Percentiles rank a stretch among this genome's conserved stretches.
Evolutionary conservation across 2,888 invertebrate species (phyloP).

Genomic region (Portevinia maculata): DNA sequence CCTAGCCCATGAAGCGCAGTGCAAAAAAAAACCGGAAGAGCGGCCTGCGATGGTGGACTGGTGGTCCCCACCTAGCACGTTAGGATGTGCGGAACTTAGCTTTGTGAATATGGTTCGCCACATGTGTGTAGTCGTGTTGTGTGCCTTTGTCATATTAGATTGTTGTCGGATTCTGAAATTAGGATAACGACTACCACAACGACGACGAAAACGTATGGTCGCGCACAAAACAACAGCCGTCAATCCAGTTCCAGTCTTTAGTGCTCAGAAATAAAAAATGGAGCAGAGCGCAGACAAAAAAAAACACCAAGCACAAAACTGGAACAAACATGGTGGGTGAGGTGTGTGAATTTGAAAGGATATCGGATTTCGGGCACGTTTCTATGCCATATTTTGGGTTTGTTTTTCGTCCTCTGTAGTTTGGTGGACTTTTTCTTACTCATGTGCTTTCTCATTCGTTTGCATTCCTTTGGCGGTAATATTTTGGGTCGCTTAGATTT

Average conservation of each 20-base stretch:
- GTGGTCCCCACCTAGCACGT: background rate
- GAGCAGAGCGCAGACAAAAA: conserved; percentile 16
- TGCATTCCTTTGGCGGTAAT: conserved; percentile 56
- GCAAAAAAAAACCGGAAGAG: background rate
- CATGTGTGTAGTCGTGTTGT: background rate
- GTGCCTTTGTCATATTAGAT: conserved; percentile 63
- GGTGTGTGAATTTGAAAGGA: conserved; percentile 67
- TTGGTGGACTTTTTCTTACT: conserved; percentile 19
- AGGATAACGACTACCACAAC: conserved; percentile 67
- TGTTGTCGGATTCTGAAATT: conserved; percentile 61
- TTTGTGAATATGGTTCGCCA: background rate
- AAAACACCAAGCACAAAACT: conserved; percentile 39
- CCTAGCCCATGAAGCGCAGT: background rate
- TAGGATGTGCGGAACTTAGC: conserved; percentile 4
- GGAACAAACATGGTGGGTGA: conserved; percentile 56
- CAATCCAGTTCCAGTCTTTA: conserved; percentile 22
- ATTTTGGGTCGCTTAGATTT: conserved; percentile 10
- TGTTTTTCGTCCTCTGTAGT: conserved; percentile 54
- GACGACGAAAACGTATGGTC: conserved; percentile 37
- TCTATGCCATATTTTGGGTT: conserved; percentile 54
- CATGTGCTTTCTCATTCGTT: conserved; percentile 25
- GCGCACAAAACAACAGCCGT: conserved; percentile 45
- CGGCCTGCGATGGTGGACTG: background rate
- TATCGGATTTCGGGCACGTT: conserved; percentile 72
- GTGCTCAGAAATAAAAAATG: conserved; percentile 24